Conservation (phyloP, 1,140 invertebrate species). For the Pomphorhynchus laevis region DNA sequence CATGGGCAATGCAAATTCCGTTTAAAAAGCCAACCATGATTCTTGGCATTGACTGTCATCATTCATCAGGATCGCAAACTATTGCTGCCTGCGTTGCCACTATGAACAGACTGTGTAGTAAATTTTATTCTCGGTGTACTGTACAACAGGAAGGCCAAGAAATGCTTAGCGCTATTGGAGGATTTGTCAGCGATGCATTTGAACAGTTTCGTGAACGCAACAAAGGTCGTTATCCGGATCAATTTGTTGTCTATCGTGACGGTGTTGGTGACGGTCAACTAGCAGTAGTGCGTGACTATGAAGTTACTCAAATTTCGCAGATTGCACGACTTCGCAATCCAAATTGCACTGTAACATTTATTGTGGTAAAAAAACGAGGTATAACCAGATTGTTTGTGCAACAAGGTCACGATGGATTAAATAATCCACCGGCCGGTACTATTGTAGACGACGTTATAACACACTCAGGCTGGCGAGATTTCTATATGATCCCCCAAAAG, state of each 20-base stretch:
- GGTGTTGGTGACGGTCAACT: neutral
- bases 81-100: constrained; percentile 41
- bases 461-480: constrained; percentile 41
- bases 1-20: constrained; percentile 50
- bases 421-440: constrained; percentile 45
- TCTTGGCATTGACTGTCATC: neutral
- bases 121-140: constrained; percentile 35
- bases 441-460: constrained; percentile 44
- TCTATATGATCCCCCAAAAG: constrained; percentile 37
- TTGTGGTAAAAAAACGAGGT: constrained; percentile 8
- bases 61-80: neutral
- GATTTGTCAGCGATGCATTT: neutral
- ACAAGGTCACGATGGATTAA: constrained; percentile 15
- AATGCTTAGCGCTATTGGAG: constrained; percentile 33
- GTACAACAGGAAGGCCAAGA: constrained; percentile 36
- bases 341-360: constrained; percentile 3
- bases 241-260: neutral
- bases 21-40: neutral
- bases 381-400: constrained; percentile 5
- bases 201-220: constrained; percentile 1
- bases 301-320: neutral
- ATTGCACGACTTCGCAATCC: neutral
- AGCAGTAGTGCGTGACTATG: neutral
- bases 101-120: constrained; percentile 31
- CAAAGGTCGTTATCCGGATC: neutral